Percentiles rank a stretch among this genome's conserved stretches.
Evolutionary conservation across 1,140 invertebrate genomes (phyloP).

Genomic region (Zaprionus lachaisei): DNA sequence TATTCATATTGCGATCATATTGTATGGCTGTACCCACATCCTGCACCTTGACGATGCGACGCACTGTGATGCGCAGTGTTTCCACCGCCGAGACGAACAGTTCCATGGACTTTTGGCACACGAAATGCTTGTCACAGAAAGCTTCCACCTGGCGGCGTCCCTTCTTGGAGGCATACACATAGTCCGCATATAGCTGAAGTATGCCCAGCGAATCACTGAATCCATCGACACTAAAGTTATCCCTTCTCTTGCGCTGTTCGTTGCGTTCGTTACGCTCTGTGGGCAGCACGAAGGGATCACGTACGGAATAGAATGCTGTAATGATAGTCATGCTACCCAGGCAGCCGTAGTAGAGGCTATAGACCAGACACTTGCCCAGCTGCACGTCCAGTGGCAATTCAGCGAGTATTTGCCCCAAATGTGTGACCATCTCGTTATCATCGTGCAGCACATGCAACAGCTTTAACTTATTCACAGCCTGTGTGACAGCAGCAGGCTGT

Average conservation of each 20-base stretch:
- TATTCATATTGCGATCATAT: slow-evolving; percentile 90
- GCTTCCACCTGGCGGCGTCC: background rate
- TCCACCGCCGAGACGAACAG: slow-evolving; percentile 63
- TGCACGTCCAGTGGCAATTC: slow-evolving; percentile 72
- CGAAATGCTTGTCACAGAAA: slow-evolving; percentile 52
- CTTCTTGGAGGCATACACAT: background rate
- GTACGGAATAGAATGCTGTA: slow-evolving; percentile 93
- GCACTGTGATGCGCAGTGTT: slow-evolving; percentile 46
- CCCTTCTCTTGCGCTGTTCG: slow-evolving; percentile 88
- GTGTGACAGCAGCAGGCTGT: slow-evolving; percentile 89
- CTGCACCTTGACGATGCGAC: slow-evolving; percentile 37
- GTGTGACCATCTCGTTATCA: slow-evolving; percentile 92
- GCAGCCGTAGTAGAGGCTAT: slow-evolving; percentile 95
- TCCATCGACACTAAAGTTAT: slow-evolving; percentile 84
- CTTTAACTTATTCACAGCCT: slow-evolving; percentile 87
- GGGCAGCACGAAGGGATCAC: slow-evolving; percentile 93
- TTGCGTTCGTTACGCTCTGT: slow-evolving; percentile 84
- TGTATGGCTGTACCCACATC: background rate
- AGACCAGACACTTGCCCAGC: slow-evolving; percentile 95
- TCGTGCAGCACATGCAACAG: slow-evolving; percentile 92
- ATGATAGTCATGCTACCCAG: slow-evolving; percentile 97
- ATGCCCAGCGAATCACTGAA: slow-evolving; percentile 96
- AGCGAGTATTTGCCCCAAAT: slow-evolving; percentile 87
- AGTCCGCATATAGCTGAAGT: slow-evolving; percentile 84
- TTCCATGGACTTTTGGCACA: slow-evolving; percentile 64